Evolutionary conservation across 2,113 vertebrate species (phyloP), one percentile per base, ranked within the genome.

Genomic region (Erythrocercus mccallii): DNA sequence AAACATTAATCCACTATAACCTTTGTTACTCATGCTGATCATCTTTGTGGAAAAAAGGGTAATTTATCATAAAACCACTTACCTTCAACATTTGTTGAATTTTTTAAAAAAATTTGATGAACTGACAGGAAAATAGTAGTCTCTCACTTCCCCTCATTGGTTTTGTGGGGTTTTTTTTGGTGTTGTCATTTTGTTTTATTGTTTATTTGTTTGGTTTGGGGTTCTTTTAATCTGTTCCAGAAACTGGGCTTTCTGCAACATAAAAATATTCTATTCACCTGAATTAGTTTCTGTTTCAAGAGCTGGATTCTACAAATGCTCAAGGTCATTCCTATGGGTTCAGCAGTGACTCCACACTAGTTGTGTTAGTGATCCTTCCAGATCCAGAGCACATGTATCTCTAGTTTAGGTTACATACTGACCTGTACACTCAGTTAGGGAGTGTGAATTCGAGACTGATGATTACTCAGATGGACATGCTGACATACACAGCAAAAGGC

Each of bases 341-440:
- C 74, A 62, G 33, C 35, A 27, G 15, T 21, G 18, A 64, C 15
- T 23, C 3, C 3, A 2, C 31, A 17, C 1, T 37, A 18, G 10
- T 5, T 64, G 8, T 61, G 14, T 18, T 35, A 23, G 15, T 38
- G 15, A 35, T 74, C n/a, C 13, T 79, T 78, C 20, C 12, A n/a
- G 20, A 70, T 38, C 28, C 16, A n/a, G 4, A 71, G 20, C 13
- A 17, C 0, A 1, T 1, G 0, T 27, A 7, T 24, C 22, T 51
- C 31, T 65, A 28, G 15, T 7, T 35, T 28, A 47, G 23, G 10
- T 25, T 37, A 12, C 25, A 45, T 45, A 35, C 5, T 54, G 18
- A 50, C 14, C 13, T 56, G 19, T 27, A 47, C 1, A 8, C 8
- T 62, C 21, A 11, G 2, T 42, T 45, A 31, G 3, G 2, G 7